Conservation (phyloP, 2,113 vertebrate genomes). For the Desmodus rotundus region DNA sequence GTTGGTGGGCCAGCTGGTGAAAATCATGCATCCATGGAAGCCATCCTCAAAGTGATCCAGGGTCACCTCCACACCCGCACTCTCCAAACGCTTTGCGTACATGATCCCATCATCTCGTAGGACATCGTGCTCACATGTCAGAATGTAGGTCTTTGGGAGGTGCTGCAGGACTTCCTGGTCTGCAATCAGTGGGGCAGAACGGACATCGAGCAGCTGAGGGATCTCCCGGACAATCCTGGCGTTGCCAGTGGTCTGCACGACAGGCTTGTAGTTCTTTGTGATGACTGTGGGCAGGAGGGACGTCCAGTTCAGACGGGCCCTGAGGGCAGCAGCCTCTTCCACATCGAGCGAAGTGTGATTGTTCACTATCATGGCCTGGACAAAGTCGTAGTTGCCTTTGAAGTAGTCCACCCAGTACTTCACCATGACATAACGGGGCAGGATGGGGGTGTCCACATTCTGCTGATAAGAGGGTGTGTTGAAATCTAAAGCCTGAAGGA, state of each 20-base stretch:
- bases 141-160: constrained; percentile 90
- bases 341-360: constrained; percentile 91
- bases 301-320: constrained; percentile 88
- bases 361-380: constrained; percentile 87
- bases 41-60: constrained; percentile 92
- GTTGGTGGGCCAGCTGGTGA: constrained; percentile 86
- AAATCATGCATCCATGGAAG: constrained; percentile 96
- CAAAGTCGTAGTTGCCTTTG: constrained; percentile 82
- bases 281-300: constrained; percentile 82
- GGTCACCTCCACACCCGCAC: constrained; percentile 88
- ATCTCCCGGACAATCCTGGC: constrained; percentile 80
- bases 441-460: constrained; percentile 89
- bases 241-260: constrained; percentile 80
- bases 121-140: constrained; percentile 95
- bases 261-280: constrained; percentile 86
- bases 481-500: constrained; percentile 95
- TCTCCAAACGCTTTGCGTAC: constrained; percentile 90
- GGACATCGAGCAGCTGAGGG: constrained; percentile 86
- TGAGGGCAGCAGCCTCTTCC: constrained; percentile 64
- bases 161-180: constrained; percentile 80
- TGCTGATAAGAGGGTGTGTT: constrained; percentile 95
- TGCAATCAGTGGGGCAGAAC: constrained; percentile 89
- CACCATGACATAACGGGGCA: constrained; percentile 87
- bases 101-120: constrained; percentile 94
- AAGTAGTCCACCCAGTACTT: constrained; percentile 94